Conservation (phyloP, 2,797 vertebrate genomes). For the Anguilla pacifica region DNA sequence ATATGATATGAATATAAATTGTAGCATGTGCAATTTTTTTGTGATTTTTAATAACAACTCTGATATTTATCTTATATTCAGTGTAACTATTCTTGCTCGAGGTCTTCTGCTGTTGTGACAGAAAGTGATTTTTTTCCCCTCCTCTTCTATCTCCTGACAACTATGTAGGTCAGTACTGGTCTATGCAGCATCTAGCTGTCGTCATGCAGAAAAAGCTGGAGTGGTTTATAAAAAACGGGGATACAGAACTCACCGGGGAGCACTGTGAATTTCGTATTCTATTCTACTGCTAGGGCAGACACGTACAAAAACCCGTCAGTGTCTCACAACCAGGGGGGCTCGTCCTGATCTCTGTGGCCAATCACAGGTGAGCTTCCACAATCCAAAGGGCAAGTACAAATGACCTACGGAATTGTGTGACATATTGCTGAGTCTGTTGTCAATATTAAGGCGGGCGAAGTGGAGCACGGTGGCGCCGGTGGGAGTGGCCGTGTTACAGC, state of each 20-base stretch:
- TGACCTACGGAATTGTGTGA: conserved; percentile 38
- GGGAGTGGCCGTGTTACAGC: conserved; percentile 28
- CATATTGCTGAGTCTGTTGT: conserved; percentile 37
- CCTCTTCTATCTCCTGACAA: conserved; percentile 28
- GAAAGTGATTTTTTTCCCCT: conserved; percentile 3
- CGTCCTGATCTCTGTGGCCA: conserved; percentile 21
- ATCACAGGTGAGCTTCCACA: conserved; percentile 14
- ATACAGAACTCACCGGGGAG: neutral
- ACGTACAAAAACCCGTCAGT: neutral
- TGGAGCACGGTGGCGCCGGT: conserved; percentile 42
- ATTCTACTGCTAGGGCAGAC: neutral
- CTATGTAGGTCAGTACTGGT: conserved; percentile 52
- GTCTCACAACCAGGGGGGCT: neutral
- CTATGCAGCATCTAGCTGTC: conserved; percentile 39
- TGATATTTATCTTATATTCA: neutral
- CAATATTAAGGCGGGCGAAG: conserved; percentile 32
- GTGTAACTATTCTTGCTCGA: neutral
- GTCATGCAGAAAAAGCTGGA: neutral
- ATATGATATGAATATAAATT: neutral
- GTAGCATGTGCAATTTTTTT: neutral
- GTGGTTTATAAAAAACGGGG: neutral
- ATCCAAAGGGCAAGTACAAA: conserved; percentile 40
- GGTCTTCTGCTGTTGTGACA: conserved; percentile 21
- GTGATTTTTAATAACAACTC: neutral
- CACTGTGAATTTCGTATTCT: neutral